These are phyloP conservation scores for Xiphydria camelus DNA, from an alignment of 2,888 invertebrate species.

Conservation along the genomic window DNA sequence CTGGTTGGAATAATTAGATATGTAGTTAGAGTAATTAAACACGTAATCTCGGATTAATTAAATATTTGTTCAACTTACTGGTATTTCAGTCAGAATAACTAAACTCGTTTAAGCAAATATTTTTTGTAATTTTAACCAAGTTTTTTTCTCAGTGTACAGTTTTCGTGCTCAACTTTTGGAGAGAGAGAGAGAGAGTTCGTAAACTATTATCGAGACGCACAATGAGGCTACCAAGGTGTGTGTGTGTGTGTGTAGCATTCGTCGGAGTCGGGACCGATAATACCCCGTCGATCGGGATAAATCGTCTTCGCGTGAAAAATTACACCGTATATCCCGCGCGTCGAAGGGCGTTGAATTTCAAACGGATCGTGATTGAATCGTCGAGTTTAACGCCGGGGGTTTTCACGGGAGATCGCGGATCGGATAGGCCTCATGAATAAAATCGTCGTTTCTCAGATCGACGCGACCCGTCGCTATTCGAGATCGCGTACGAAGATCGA, in stretches of 20 bases:
- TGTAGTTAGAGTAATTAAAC: too few species aligned
- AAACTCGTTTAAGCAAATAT: too few species aligned
- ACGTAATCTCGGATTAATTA: too few species aligned
- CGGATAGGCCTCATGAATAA: conserved; percentile 52
- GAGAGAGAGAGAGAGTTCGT: background rate
- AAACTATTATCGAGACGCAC: background rate
- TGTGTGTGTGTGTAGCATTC: background rate
- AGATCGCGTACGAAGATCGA: too few species aligned
- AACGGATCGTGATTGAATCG: conserved; percentile 38
- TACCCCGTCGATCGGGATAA: conserved; percentile 20
- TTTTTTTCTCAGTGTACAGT: too few species aligned
- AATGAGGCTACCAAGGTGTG: too few species aligned
- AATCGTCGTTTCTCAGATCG: conserved; percentile 39
- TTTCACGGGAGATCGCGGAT: conserved; percentile 38
- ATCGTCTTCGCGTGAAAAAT: conserved; percentile 25
- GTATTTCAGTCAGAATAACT: too few species aligned
- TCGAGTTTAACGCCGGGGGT: conserved; percentile 29
- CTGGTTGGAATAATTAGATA: too few species aligned
- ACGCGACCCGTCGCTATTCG: too few species aligned
- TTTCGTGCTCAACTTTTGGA: too few species aligned
- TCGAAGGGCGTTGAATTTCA: conserved; percentile 26
- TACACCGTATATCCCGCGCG: background rate
- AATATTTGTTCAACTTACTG: too few species aligned
- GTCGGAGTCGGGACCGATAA: background rate
- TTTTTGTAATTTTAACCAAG: too few species aligned